phyloP scores from a whole-genome alignment of 2,888 invertebrate species.

The Plebejus anna region DNA sequence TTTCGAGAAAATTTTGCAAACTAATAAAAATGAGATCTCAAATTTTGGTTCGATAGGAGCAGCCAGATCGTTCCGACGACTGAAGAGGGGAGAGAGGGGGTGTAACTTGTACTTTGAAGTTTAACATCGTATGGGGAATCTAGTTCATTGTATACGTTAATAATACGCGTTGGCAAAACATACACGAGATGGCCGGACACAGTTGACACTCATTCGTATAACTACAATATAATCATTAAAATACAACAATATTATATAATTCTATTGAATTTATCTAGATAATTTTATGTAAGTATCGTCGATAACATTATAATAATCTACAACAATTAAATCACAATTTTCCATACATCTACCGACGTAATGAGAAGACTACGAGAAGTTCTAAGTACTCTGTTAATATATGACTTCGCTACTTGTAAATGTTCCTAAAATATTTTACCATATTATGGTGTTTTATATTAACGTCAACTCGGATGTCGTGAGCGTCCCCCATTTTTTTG shows the following conservation, averaged over 20 bases:
- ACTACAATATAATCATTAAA: slow-evolving; percentile 60
- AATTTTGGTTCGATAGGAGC: slow-evolving; percentile 74
- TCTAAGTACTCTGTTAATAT: slow-evolving; percentile 69
- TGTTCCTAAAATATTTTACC: slow-evolving; percentile 70
- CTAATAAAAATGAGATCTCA: slow-evolving; percentile 69
- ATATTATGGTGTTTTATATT: slow-evolving; percentile 54
- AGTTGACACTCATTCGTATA: slow-evolving; percentile 63
- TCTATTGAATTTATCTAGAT: slow-evolving; percentile 71
- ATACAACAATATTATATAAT: slow-evolving; percentile 75
- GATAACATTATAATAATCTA: slow-evolving; percentile 70
- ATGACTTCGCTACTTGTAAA: slow-evolving; percentile 69
- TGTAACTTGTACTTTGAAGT: slow-evolving; percentile 45
- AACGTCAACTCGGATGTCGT: slow-evolving; percentile 73
- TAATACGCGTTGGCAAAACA: slow-evolving; percentile 65
- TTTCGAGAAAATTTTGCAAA: slow-evolving; percentile 33
- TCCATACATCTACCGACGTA: slow-evolving; percentile 61
- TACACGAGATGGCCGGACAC: slow-evolving; percentile 73
- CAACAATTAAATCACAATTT: slow-evolving; percentile 77
- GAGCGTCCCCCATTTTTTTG: slow-evolving; percentile 68
- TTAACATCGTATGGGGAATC: slow-evolving; percentile 46
- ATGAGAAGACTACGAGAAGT: slow-evolving; percentile 57
- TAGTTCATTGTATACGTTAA: slow-evolving; percentile 59
- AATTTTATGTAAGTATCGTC: slow-evolving; percentile 66
- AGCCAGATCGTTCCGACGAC: slow-evolving; percentile 44
- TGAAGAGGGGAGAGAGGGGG: background rate